Conservation (phyloP, 2,113 vertebrate species). For the Calidris pugnax region DNA sequence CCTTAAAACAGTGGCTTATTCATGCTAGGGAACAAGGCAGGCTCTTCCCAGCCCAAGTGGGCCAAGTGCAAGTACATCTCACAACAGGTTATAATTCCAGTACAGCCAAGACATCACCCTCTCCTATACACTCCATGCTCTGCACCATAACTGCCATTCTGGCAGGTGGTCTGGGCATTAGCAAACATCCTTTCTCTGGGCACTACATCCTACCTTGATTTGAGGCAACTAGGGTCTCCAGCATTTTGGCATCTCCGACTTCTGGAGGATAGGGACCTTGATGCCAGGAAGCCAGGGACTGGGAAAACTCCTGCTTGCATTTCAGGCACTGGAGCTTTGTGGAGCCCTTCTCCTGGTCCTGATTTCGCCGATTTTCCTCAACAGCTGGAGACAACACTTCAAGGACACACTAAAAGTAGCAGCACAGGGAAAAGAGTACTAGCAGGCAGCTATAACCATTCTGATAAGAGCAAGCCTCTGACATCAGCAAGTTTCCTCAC, state of each 20-base stretch:
- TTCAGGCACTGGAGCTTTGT: constrained; percentile 83
- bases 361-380: constrained; percentile 74
- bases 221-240: background rate
- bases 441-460: background rate
- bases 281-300: background rate
- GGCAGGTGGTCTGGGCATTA: background rate
- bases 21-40: background rate
- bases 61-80: background rate
- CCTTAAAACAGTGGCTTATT: background rate
- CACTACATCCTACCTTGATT: constrained; percentile 31
- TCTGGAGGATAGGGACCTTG: constrained; percentile 19
- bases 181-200: background rate
- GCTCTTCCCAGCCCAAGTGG: background rate
- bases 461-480: background rate
- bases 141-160: background rate
- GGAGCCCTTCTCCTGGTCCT: constrained; percentile 5
- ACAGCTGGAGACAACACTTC: constrained; percentile 75
- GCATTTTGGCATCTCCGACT: background rate
- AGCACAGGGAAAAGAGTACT: background rate
- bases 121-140: background rate
- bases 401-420: constrained; percentile 62
- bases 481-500: background rate
- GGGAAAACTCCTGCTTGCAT: constrained; percentile 81
- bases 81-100: background rate
- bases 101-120: background rate